phyloP scores from a whole-genome alignment of 2,113 vertebrate species.

The Oostethus manadensis region DNA sequence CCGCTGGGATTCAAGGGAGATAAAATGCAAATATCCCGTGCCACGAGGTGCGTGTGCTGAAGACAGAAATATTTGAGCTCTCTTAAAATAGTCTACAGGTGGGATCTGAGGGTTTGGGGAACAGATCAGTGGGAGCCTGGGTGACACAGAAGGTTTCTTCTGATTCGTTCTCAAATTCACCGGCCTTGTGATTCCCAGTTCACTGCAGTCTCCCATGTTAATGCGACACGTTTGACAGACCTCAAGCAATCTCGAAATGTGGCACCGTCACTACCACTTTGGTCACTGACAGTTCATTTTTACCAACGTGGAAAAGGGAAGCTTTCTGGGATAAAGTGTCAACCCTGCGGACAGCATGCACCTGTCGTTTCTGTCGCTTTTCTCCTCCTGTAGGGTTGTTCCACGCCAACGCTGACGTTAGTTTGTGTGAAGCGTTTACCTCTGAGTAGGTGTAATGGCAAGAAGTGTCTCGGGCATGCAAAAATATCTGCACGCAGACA shows the following conservation, averaged over 20 bases:
- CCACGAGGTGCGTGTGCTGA: slow-evolving; percentile 26
- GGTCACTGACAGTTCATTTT: slow-evolving; percentile 51
- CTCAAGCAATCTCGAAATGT: slow-evolving; percentile 23
- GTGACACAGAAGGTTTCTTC: slow-evolving; percentile 26
- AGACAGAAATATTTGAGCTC: slow-evolving; percentile 43
- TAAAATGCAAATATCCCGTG: slow-evolving; percentile 33
- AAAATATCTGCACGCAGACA: neutral
- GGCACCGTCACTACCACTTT: slow-evolving; percentile 44
- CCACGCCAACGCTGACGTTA: slow-evolving; percentile 42
- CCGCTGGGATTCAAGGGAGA: slow-evolving; percentile 23
- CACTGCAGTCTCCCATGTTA: slow-evolving; percentile 28
- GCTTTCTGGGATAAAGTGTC: slow-evolving; percentile 32
- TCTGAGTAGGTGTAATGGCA: slow-evolving; percentile 27
- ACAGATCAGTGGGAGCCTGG: slow-evolving; percentile 38
- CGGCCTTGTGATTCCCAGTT: slow-evolving; percentile 27
- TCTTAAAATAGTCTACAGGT: slow-evolving; percentile 71
- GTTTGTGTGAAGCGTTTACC: slow-evolving; percentile 53
- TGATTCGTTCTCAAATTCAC: slow-evolving; percentile 8
- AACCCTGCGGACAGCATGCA: slow-evolving; percentile 45
- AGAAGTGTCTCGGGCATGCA: slow-evolving; percentile 1
- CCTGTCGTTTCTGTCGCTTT: slow-evolving; percentile 55
- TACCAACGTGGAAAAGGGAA: slow-evolving; percentile 34
- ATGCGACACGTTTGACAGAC: slow-evolving; percentile 44
- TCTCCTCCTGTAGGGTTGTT: slow-evolving; percentile 46
- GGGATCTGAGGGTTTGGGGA: slow-evolving; percentile 55